Base-by-base conservation (phyloP, 2,797 vertebrate species). In the Chaetodon trifasciatus region DNA sequence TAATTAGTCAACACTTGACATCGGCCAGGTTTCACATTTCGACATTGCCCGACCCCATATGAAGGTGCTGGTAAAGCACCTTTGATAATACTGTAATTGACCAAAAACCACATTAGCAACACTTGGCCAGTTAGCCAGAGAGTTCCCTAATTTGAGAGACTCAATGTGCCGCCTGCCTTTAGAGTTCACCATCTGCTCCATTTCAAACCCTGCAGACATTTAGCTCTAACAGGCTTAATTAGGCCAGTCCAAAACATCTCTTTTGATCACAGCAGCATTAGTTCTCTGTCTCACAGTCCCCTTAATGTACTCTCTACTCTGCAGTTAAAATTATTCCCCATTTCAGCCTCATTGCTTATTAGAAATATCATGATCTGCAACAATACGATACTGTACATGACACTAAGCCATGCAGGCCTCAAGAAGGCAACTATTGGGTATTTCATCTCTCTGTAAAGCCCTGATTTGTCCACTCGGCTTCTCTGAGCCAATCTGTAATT, bases 401-500 rank as follows among this genome's bases (percentile, higher is more conserved):
- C 75, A 73, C 55, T 44, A 47, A 52, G 44, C 70, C 62, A 76
- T 13, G 49, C 44, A n/a, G 52, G 61, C 56, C 78, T 82, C 56
- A 57, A 78, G 72, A 24, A 70, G 70, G 64, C 62, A 83, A 62
- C 81, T 77, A 85, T 87, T 90, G 88, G 82, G 49, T 50, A 80
- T 80, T 91, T 82, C 76, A 81, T 88, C 80, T 89, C 79, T 74
- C 74, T 69, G 78, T 76, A 79, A 88, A 88, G 79, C 78, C 58
- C 32, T 77, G 92, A 93, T 92, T 91, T 91, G 90, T 91, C 89
- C 91, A 83, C 79, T 81, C 19, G 65, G 87, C 81, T 47, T 78
- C 84, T 88, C 72, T 76, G 69, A 90, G 87, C 91, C 71, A 71
- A 90, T 91, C 88, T 91, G 73, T 87, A 81, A 94, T 96, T 96